Evolutionary conservation across 64 coral and sea anemone species (phyloP), one percentile per base, ranked within the genome.

Genomic region (Porites australiensis): DNA sequence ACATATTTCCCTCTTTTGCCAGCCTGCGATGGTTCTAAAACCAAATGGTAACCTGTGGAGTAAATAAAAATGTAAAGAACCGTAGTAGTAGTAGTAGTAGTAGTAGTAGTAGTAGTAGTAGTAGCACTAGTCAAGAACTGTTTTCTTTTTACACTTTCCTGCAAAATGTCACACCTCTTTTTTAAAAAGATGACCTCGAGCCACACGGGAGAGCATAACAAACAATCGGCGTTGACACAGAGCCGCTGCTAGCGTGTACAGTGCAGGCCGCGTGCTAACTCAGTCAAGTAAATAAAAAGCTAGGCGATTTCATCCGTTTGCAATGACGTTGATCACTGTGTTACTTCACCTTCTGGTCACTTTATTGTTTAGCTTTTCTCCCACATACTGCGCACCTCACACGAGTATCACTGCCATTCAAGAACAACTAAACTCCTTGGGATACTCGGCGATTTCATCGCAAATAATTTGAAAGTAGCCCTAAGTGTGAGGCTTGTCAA

Each of bases 301-400:
- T 67, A 14, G 64, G 64, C 13, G 64, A 67, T 67, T 67, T 67
- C 64, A 16, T 67, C 64, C 4, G 0, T n/a, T n/a, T n/a, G 22
- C 48, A 10, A 77, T 77, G 27, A 37, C 19, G 51, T 77, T 15
- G 54, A 53, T 8, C 2, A 52, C 54, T 13, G 11, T 54, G 2
- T 77, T 77, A 77, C 75, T 77, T 77, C 75, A 4, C 75, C 4
- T 77, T 53, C 75, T 77, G 75, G 75, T 77, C 16, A 77, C 75
- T 77, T 77, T 77, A 8, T 9, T 7, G 16, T 77, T 77, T 3
- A 77, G 75, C 4, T 8, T 77, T 77, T 2, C 2, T 8, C 4
- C 75, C n/a, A 77, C 75, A 77, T 57, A 52, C 10, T 1, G 75
- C 75, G 48, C 75, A 77, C 75, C 75, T 77, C 75, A 77, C n/a